Base-by-base conservation (phyloP, 2,113 vertebrate genomes). In the Axis porcinus region DNA sequence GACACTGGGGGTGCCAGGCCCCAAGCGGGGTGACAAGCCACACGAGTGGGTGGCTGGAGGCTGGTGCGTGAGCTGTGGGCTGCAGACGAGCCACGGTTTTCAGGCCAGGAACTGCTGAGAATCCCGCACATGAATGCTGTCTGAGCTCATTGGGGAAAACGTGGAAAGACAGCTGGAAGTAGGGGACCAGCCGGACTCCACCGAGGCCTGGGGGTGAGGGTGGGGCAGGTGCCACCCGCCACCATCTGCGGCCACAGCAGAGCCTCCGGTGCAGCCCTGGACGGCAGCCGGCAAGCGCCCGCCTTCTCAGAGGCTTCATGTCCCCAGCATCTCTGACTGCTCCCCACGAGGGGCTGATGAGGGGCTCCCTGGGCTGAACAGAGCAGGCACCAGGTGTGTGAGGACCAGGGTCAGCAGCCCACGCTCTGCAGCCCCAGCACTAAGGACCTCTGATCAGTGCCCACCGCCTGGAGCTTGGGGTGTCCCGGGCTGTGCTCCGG, bases 41-140 rank as follows among this genome's bases (percentile, higher is more conserved):
- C 45, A 7, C 1, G 4, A 3, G 36, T 14, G 14, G 55, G 47
- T 10, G 36, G 19, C 23, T 28, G 1, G 13, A 6, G 0, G 12
- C 28, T 14, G 33, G 36, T 2, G 7, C 0, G 7, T 6, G 0
- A 2, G 0, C 16, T 14, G 40, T 1, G 11, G 10, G 13, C 86
- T 19, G 33, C 47, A 2, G 6, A 36, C 3, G 2, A 27, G 36
- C 0, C 0, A 7, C 1, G 16, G 12, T 3, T 8, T 23, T 33
- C 1, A 25, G 13, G 33, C 11, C 9, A 36, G 36, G 79, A 17
- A 6, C 23, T 30, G 11, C 57, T 10, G 0, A 4, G 5, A 6
- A 1, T 2, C 13, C 36, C 1, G 0, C 1, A 19, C 19, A 2
- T 5, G 4, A 27, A 33, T 4, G 27, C 7, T 1, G 11, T 1